These are phyloP conservation scores for Tauraco erythrolophus DNA, from an alignment of 2,113 vertebrate species.

Conservation along the genomic window DNA sequence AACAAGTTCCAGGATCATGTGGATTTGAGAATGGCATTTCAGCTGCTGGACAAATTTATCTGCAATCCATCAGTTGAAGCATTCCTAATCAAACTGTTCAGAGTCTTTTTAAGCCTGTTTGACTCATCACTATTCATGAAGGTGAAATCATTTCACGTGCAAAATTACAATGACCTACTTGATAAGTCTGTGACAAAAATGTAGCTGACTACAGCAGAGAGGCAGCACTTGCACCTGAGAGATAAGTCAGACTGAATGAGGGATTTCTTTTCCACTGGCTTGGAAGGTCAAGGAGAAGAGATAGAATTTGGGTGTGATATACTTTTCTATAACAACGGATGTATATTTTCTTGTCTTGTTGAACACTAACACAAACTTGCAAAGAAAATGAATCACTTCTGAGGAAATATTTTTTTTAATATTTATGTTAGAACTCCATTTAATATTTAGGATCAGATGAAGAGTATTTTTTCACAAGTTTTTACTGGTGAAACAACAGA, in stretches of 20 bases:
- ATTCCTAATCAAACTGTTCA: constrained; percentile 25
- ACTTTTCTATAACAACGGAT: not conserved
- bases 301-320: not conserved
- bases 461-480: not conserved
- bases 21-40: not conserved
- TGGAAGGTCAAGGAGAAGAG: not conserved
- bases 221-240: not conserved
- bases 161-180: constrained; percentile 42
- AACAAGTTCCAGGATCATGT: not conserved
- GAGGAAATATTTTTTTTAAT: not conserved
- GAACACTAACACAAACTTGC: not conserved
- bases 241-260: not conserved
- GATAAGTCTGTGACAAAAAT: constrained; percentile 40
- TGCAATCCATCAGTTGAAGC: not conserved
- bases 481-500: not conserved
- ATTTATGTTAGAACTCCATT: not conserved
- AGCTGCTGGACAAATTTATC: not conserved
- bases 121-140: constrained; percentile 57
- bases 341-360: not conserved
- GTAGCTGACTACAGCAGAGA: constrained; percentile 20
- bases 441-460: not conserved
- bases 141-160: constrained; percentile 5
- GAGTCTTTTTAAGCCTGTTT: constrained; percentile 1
- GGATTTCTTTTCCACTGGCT: not conserved
- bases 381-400: not conserved